Base-by-base conservation (phyloP, 2,888 invertebrate genomes). In the Selenia dentaria region DNA sequence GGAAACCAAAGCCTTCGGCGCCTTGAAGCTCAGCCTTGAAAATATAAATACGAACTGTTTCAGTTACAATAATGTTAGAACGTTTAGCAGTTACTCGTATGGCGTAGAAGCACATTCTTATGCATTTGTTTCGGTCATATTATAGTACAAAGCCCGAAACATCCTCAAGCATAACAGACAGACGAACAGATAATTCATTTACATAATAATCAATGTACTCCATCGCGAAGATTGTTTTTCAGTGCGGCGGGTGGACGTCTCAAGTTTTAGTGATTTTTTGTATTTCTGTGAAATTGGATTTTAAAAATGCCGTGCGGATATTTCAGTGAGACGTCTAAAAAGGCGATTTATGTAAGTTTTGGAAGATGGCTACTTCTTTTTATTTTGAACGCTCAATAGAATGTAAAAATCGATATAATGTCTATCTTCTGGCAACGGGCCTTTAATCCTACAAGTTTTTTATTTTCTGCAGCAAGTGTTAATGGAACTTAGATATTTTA, bases 221-320 rank as follows among this genome's bases (percentile, higher is more conserved):
- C 52, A 51, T 51, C 29, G 50, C 51, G 57, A 44, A 59, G 57
- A 47, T 67, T 60, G 51, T 58, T 66, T 68, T 67, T 70, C 62
- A 79, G 76, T 77, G 26, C 28, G 9, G 40, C 32, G 38, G 27
- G 51, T 32, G 37, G 34, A 47, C 41, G 46, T 42, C 38, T 51
- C 33, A 20, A 25, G 42, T 41, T 53, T 53, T 42, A 45, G 51
- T 43, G 9, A 36, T 32, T 46, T 52, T 49, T 36, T 24, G 9
- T 6, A 31, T 24, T 40, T 54, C 37, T 37, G 38, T 47, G 29
- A 40, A 39, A 22, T 54, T 61, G 22, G 45, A 48, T 51, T 51
- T 55, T 39, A 16, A 68, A 70, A 51, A 89, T 90, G 89, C 89
- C 89, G 25, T 90, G 89, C 67, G 89, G 89, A 54, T 90, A 88